Evolutionary conservation across 2,888 invertebrate species (phyloP).

Genomic region (Eristalis pertinax): DNA sequence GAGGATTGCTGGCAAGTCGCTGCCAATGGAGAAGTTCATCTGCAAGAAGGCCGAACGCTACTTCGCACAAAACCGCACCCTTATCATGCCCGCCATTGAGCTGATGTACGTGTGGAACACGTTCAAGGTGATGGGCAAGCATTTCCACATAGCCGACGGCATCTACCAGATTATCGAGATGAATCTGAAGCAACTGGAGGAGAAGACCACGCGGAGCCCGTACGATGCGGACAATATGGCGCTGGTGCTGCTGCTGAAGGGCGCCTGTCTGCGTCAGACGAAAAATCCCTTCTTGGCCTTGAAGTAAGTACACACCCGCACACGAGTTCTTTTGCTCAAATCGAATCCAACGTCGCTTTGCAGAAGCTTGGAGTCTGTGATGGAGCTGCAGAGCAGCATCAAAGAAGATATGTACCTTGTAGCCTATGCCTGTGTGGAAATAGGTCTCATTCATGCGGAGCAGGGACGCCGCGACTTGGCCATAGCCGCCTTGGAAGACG

Average conservation of each 20-base stretch:
- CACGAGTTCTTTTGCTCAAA: no score
- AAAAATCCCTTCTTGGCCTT: constrained; percentile 89
- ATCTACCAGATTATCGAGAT: constrained; percentile 86
- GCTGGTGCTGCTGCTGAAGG: constrained; percentile 89
- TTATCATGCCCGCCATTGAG: constrained; percentile 93
- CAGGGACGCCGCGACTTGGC: constrained; percentile 87
- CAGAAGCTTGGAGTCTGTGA: constrained; percentile 76
- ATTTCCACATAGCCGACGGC: constrained; percentile 84
- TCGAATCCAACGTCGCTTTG: no score
- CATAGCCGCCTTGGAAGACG: constrained; percentile 88
- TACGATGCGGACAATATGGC: constrained; percentile 88
- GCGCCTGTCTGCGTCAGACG: constrained; percentile 91
- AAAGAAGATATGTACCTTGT: constrained; percentile 92
- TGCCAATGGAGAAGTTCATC: constrained; percentile 98
- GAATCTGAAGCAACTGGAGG: constrained; percentile 79
- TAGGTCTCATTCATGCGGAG: constrained; percentile 89
- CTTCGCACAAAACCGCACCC: constrained; percentile 86
- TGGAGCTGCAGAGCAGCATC: constrained; percentile 86
- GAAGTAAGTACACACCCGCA: constrained; percentile 83
- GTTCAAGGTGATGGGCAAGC: constrained; percentile 90
- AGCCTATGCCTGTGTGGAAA: constrained; percentile 93
- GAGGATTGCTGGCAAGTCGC: constrained; percentile 96
- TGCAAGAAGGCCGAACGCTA: constrained; percentile 92
- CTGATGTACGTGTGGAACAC: constrained; percentile 96
- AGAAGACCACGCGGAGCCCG: constrained; percentile 54